Evolutionary conservation across 2,888 invertebrate genomes (phyloP).

Genomic region (Leucophenga montana): DNA sequence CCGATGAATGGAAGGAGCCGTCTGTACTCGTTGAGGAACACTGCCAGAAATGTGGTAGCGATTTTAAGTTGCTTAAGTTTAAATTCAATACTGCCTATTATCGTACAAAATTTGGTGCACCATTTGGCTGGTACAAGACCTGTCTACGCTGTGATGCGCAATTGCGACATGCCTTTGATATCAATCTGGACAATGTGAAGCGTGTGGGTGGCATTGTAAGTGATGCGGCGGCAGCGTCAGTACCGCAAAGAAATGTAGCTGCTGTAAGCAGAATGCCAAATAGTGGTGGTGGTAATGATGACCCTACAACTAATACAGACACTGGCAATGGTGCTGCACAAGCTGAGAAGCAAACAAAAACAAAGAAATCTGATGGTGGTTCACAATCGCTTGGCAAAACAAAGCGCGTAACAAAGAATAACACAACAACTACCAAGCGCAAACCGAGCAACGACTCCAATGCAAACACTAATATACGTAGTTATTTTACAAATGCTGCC

Average conservation of each 20-base stretch:
- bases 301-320: not conserved
- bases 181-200: slow-evolving; percentile 69
- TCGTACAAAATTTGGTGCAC: slow-evolving; percentile 64
- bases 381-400: slow-evolving; percentile 23
- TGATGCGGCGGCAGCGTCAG: slow-evolving; percentile 30
- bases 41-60: slow-evolving; percentile 75
- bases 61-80: slow-evolving; percentile 62
- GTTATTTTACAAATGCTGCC: slow-evolving; percentile 47
- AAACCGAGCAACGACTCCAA: not conserved
- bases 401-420: slow-evolving; percentile 25
- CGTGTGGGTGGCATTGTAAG: slow-evolving; percentile 65
- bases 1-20: slow-evolving; percentile 79
- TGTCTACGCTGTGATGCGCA: slow-evolving; percentile 70
- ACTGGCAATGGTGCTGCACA: not conserved
- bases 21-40: slow-evolving; percentile 81
- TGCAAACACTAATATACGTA: slow-evolving; percentile 43
- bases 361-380: slow-evolving; percentile 32
- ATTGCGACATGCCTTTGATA: slow-evolving; percentile 68
- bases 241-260: not conserved
- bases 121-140: slow-evolving; percentile 67
- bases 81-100: slow-evolving; percentile 60
- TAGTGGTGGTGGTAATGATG: not conserved
- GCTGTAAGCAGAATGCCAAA: not conserved
- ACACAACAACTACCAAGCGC: slow-evolving; percentile 24
- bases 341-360: slow-evolving; percentile 1